Base-by-base conservation (phyloP, 2,797 vertebrate genomes). In the Lepidocolaptes lacrymiger region DNA sequence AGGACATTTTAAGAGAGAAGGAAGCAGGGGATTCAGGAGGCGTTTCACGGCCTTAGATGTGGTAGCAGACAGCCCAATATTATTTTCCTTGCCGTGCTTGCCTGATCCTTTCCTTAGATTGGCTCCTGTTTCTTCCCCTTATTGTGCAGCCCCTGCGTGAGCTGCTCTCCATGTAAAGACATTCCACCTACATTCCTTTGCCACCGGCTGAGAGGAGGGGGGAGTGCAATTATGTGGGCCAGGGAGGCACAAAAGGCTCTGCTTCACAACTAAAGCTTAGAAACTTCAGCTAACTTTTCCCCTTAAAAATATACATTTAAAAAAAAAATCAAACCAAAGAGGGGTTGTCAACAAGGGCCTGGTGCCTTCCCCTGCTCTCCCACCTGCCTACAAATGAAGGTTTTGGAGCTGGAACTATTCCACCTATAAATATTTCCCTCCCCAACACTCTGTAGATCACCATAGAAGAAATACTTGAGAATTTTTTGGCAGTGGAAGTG, bases 101-200 rank as follows among this genome's bases (percentile, higher is more conserved):
- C 94, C 94, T 95, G 95, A 96, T 97, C 96, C 96, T 95, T 96
- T 86, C 39, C 91, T 96, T 88, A 96, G 95, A 95, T 85, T 95
- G 94, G 96, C 89, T 96, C 94, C 89, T 96, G 95, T 94, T 97
- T 95, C 96, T 96, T 87, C 48, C 88, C 96, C 80, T 92, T 67
- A 88, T 95, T 97, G 95, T 93, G 94, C 32, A 96, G 80, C 32
- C 96, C 96, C 96, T 85, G 67, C 10, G 13, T 78, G 96, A 96
- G 94, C 95, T 34, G 92, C 77, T 89, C 94, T 94, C 94, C 76
- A 49, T 83, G 93, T 37, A 88, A 85, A 95, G 59, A 54, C 93
- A 96, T 96, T 97, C 97, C 96, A 97, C 97, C 97, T 97, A 97
- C 96, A 97, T 97, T 97, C 96, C 95, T 97, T 89, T 96, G 80